Evolutionary conservation across 2,113 vertebrate species (phyloP).

Genomic region (Tragelaphus buxtoni): DNA sequence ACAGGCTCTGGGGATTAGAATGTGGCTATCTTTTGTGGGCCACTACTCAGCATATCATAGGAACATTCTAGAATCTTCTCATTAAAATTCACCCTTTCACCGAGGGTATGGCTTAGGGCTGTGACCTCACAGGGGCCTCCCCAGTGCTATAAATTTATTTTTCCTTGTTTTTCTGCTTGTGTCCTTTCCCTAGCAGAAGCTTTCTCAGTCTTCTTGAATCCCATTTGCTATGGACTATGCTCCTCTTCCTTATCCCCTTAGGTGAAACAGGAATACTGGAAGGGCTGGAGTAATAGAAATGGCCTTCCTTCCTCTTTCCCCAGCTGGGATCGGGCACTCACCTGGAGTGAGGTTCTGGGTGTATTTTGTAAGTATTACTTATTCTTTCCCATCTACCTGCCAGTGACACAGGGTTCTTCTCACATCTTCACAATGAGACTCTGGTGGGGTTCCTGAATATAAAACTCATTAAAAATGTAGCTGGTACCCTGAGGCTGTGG

Average conservation of each 20-base stretch:
- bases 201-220: not conserved
- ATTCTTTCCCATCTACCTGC: not conserved
- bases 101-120: not conserved
- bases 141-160: not conserved
- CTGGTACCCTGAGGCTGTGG: not conserved
- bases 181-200: not conserved
- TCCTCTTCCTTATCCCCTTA: not conserved
- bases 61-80: not conserved
- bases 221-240: not conserved
- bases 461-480: not conserved
- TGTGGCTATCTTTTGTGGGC: not conserved
- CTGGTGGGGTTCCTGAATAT: not conserved
- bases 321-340: accelerated
- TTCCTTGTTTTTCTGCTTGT: not conserved
- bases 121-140: not conserved
- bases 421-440: not conserved
- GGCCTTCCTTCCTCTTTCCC: not conserved
- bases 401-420: not conserved
- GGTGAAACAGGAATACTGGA: not conserved
- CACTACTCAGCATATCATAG: not conserved
- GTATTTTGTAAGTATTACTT: not conserved
- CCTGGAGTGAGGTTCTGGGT: not conserved
- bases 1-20: not conserved
- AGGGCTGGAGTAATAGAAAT: not conserved
- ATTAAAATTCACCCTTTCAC: not conserved